Conservation (phyloP, 2,888 invertebrate genomes). For the Lasioglossum leucozonium region DNA sequence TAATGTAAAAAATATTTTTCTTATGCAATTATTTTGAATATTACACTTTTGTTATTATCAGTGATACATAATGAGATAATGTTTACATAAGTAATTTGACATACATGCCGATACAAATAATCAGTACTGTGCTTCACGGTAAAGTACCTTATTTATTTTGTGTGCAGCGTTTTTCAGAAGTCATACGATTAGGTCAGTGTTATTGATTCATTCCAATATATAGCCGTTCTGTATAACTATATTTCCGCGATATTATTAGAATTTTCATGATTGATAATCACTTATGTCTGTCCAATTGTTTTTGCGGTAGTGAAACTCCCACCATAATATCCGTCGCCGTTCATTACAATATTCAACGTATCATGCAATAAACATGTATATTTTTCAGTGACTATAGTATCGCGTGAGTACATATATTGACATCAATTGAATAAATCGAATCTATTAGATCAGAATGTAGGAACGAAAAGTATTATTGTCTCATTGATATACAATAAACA, state of each 20-base stretch:
- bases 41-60: constrained; percentile 11
- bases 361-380: constrained; percentile 18
- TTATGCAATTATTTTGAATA: constrained; percentile 21
- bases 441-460: constrained; percentile 19
- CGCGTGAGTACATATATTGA: constrained; percentile 38
- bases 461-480: constrained; percentile 38
- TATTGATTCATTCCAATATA: constrained; percentile 53
- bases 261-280: constrained; percentile 47
- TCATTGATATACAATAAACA: constrained; percentile 25
- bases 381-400: constrained; percentile 37
- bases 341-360: constrained; percentile 19
- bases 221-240: constrained; percentile 19
- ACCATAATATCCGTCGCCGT: constrained; percentile 26
- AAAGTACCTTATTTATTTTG: constrained; percentile 40
- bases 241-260: constrained; percentile 34
- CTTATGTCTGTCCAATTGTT: constrained; percentile 31
- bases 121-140: constrained; percentile 18
- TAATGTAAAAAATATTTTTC: constrained; percentile 22
- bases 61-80: constrained; percentile 6
- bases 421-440: constrained; percentile 29
- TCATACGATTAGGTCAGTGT: constrained; percentile 65
- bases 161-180: constrained; percentile 56
- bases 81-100: constrained; percentile 10
- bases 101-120: constrained; percentile 30
- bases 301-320: constrained; percentile 22